Percentiles rank a stretch among this genome's conserved stretches.
These are phyloP conservation scores for Cartodere bifasciata DNA, from an alignment of 2,888 invertebrate genomes.

Conservation along the genomic window DNA sequence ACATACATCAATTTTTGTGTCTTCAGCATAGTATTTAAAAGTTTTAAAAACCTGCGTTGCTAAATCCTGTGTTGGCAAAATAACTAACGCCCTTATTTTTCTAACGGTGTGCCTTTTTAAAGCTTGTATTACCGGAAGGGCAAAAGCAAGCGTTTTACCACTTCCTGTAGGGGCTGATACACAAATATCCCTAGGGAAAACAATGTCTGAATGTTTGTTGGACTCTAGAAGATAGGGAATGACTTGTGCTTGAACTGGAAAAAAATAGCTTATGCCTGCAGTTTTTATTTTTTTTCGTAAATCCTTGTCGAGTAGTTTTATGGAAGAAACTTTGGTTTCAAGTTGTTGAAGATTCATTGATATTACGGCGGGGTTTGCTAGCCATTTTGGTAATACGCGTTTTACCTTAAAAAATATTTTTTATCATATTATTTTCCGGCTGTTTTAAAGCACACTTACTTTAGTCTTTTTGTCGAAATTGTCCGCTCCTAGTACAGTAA, in stretches of 20 bases:
- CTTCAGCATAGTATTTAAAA: conserved; percentile 55
- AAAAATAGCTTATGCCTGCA: conserved; percentile 64
- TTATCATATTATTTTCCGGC: background rate
- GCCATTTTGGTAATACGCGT: conserved; percentile 76
- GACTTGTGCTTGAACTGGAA: conserved; percentile 73
- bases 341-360: conserved; percentile 55
- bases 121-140: conserved; percentile 77
- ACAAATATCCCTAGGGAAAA: conserved; percentile 81
- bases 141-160: conserved; percentile 93
- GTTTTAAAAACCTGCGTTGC: conserved; percentile 82
- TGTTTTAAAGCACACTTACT: conserved; percentile 25
- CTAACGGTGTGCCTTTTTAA: conserved; percentile 23
- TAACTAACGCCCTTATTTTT: conserved; percentile 70
- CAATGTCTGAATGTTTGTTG: conserved; percentile 42
- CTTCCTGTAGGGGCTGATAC: conserved; percentile 96
- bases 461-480: conserved; percentile 44
- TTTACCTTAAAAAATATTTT: conserved; percentile 43
- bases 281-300: conserved; percentile 49
- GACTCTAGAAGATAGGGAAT: conserved; percentile 64
- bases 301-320: conserved; percentile 48
- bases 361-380: conserved; percentile 66
- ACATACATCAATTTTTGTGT: conserved; percentile 56
- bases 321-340: conserved; percentile 40
- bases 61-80: conserved; percentile 85
- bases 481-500: conserved; percentile 55